These are phyloP conservation scores for Craseonycteris thonglongyai DNA, from an alignment of 2,113 vertebrate species.

Conservation along the genomic window DNA sequence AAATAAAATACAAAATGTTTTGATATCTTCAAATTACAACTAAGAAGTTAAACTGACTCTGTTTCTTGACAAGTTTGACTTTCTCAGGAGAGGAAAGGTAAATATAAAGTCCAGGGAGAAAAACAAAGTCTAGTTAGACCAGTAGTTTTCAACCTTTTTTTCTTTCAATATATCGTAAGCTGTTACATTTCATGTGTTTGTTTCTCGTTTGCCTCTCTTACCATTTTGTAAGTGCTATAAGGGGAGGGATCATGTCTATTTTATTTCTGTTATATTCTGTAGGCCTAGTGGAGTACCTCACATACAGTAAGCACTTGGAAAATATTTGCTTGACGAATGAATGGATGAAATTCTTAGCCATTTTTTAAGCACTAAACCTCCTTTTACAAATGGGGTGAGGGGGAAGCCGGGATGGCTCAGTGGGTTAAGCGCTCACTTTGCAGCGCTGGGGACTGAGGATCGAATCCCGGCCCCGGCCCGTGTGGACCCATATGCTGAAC, in stretches of 20 bases:
- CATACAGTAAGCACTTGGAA: not conserved
- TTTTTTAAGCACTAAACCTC: not conserved
- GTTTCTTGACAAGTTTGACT: not conserved
- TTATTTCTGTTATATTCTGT: not conserved
- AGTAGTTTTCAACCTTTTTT: not conserved
- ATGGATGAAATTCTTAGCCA: not conserved
- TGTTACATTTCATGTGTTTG: not conserved
- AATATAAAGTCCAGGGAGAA: not conserved
- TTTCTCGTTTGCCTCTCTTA: not conserved
- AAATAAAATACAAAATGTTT: too few relatives aligned
- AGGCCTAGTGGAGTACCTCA: not conserved
- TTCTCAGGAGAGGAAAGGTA: not conserved
- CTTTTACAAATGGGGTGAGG: too few relatives aligned
- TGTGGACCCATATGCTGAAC: too few relatives aligned
- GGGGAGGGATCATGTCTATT: not conserved
- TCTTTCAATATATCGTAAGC: not conserved
- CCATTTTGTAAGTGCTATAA: not conserved
- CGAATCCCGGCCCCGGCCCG: too few relatives aligned
- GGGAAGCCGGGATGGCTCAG: too few relatives aligned
- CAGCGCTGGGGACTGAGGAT: too few relatives aligned
- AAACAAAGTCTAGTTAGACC: not conserved
- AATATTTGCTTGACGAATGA: not conserved
- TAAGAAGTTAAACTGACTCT: not conserved
- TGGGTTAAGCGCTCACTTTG: too few relatives aligned
- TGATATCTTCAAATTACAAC: not conserved